phyloP scores from a whole-genome alignment of 2,888 invertebrate genomes.

The Ecdyonurus torrentis region DNA sequence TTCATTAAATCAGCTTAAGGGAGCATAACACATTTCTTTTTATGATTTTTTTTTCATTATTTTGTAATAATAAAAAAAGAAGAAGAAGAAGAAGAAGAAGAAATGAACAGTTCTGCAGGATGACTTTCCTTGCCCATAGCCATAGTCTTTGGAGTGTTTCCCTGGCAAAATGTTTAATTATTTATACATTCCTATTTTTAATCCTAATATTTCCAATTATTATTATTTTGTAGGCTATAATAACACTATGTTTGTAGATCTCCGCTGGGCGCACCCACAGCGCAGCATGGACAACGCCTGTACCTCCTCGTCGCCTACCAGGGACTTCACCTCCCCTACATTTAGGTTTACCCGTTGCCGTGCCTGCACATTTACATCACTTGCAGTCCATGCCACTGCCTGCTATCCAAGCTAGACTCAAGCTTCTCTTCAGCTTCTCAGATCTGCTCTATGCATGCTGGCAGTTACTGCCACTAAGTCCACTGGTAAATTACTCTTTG shows the following conservation, averaged over 20 bases:
- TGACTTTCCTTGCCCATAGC: neutral
- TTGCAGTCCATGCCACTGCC: constrained; percentile 32
- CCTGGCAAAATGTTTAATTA: constrained; percentile 1
- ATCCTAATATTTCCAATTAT: constrained; percentile 5
- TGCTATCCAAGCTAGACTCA: constrained; percentile 34
- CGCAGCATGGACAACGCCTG: constrained; percentile 41
- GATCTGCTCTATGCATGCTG: constrained; percentile 41
- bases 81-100: no score
- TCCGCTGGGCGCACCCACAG: constrained; percentile 44
- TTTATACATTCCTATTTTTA: constrained; percentile 1
- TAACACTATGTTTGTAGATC: constrained; percentile 26
- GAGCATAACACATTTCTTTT: no score
- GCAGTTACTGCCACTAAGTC: constrained; percentile 32
- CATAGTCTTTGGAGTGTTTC: neutral
- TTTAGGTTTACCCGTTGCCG: constrained; percentile 32
- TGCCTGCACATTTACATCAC: constrained; percentile 38
- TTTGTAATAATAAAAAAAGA: no score
- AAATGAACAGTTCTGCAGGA: no score
- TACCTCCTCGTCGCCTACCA: constrained; percentile 31
- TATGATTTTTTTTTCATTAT: no score
- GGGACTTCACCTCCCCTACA: constrained; percentile 32
- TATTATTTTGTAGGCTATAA: neutral
- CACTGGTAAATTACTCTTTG: no score
- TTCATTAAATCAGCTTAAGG: no score
- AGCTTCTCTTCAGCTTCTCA: constrained; percentile 41